Percentiles rank a stretch among this genome's conserved stretches.
These are phyloP conservation scores for Globicephala melas DNA, from an alignment of 2,113 vertebrate species.

Conservation along the genomic window DNA sequence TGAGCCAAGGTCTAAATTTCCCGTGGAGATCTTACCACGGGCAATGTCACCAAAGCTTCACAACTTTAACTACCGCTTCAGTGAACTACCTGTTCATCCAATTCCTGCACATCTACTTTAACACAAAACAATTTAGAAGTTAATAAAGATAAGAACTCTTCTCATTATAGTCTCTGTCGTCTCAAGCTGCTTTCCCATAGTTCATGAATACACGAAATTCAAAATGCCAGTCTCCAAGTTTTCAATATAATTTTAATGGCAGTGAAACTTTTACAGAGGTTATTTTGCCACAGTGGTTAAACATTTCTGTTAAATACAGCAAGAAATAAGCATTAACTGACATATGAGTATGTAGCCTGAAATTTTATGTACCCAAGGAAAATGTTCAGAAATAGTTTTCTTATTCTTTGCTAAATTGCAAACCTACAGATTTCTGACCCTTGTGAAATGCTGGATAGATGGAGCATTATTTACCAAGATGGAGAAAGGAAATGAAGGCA, in stretches of 20 bases:
- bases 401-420: background rate
- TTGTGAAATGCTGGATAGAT: background rate
- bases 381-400: background rate
- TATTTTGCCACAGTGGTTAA: background rate
- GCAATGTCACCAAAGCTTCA: background rate
- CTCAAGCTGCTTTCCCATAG: background rate
- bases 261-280: background rate
- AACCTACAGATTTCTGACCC: background rate
- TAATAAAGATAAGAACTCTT: background rate
- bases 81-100: background rate
- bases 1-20: background rate
- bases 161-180: background rate
- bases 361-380: constrained; percentile 8
- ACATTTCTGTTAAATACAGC: constrained; percentile 2
- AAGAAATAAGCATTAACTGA: background rate
- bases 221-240: background rate
- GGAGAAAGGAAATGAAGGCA: background rate
- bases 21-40: background rate
- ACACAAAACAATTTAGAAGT: background rate
- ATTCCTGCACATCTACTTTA: background rate
- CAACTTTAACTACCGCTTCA: background rate
- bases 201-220: background rate
- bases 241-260: background rate
- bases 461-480: background rate
- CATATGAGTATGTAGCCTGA: background rate